Conservation (phyloP, 2,888 invertebrate genomes). For the Meghimatium bilineatum region DNA sequence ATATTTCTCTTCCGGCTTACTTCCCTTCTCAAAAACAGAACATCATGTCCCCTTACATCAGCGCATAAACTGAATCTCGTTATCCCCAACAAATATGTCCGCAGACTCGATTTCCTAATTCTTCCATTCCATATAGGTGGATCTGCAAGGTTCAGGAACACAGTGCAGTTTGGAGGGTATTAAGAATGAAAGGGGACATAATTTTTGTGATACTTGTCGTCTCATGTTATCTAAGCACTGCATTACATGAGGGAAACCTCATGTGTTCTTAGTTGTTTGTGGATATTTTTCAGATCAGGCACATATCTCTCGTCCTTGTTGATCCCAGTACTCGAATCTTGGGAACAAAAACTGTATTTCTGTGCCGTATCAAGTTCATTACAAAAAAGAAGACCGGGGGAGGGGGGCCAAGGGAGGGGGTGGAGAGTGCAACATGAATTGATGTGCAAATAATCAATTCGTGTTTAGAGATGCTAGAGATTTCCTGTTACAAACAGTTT, state of each 20-base stretch:
- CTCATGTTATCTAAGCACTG: not conserved
- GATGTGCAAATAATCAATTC: no score
- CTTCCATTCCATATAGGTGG: not conserved
- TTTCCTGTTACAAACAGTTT: no score
- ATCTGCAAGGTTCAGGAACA: not conserved
- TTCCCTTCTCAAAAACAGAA: not conserved
- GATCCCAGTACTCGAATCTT: not conserved
- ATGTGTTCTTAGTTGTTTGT: not conserved
- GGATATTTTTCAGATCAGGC: not conserved
- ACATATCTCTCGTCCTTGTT: not conserved
- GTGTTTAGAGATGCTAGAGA: no score
- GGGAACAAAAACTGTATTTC: not conserved
- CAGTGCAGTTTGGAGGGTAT: not conserved
- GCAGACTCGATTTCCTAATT: not conserved
- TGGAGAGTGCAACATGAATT: no score
- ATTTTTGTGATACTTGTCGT: not conserved
- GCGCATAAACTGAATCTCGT: not conserved
- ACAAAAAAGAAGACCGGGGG: no score
- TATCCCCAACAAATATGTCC: not conserved
- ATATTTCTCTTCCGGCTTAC: conserved; percentile 18
- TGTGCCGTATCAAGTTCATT: not conserved
- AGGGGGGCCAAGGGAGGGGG: no score
- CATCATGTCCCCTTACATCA: not conserved
- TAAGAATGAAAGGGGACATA: not conserved
- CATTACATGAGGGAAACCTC: not conserved